Evolutionary conservation across 2,797 vertebrate genomes (phyloP).

Genomic region (Cuculus canorus): DNA sequence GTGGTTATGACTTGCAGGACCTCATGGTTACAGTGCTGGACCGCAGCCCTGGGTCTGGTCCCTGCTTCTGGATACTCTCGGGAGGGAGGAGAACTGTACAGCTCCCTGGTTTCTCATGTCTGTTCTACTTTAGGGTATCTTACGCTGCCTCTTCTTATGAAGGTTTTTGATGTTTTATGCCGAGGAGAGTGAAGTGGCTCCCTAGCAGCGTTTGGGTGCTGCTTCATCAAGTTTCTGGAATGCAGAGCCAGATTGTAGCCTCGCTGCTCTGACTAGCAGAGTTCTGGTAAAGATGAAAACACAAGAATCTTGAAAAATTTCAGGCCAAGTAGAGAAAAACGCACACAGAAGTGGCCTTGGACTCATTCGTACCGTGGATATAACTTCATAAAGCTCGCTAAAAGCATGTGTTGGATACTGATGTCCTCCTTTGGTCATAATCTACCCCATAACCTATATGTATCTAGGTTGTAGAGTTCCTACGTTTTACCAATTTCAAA

Average conservation of each 20-base stretch:
- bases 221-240: not conserved
- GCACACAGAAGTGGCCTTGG: not conserved
- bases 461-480: not conserved
- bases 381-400: not conserved
- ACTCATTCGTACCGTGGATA: not conserved
- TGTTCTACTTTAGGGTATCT: not conserved
- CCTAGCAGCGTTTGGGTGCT: not conserved
- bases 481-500: not conserved
- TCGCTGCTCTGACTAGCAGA: not conserved
- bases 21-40: fast-evolving
- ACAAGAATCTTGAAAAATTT: not conserved
- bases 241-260: not conserved
- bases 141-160: not conserved
- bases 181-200: not conserved
- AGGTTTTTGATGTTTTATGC: not conserved
- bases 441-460: not conserved
- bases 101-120: not conserved
- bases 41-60: not conserved
- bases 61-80: not conserved
- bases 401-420: not conserved
- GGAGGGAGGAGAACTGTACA: not conserved
- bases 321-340: not conserved
- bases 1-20: not conserved
- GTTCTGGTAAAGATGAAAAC: not conserved
- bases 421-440: not conserved